Base-by-base conservation (phyloP, 2,797 vertebrate species). In the Rhinogobio ventralis region DNA sequence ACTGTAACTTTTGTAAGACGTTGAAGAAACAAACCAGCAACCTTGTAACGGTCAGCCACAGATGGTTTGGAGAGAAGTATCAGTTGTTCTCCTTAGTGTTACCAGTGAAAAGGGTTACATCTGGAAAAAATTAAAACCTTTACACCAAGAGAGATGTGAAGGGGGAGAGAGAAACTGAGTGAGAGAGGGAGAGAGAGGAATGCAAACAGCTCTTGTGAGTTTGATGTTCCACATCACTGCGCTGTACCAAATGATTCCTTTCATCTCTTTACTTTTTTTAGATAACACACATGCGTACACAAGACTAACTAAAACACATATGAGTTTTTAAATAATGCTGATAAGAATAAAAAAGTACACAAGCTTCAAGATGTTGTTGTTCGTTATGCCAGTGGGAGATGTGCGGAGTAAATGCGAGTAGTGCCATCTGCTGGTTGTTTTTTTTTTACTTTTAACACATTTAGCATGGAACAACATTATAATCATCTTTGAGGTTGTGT, bases 41-140 rank as follows among this genome's bases (percentile, higher is more conserved):
- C 67, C 66, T 17, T 77, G 46, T 23, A 79, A 49, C 33, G 57
- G 83, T 30, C 60, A 84, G 64, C 60, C 73, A 28, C 73, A 78
- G 14, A 49, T 36, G 30, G 51, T 19, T 42, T 42, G 30, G 57
- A 81, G 45, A 45, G 46, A 28, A 42, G 60, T 68, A 42, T 36
- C 17, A 28, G 15, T 20, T 49, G 68, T 55, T 46, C 57, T 45
- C 79, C 33, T 33, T 33, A 71, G 85, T 55, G 53, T 55, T 25
- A 77, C 80, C 36, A 62, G 39, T 45, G 39, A 57, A 42, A 84
- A 57, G 64, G 83, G 57, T 25, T 42, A 85, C 88, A 90, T 90
- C 79, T 90, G 89, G 87, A 88, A 87, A 79, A 46, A 62, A 88
- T 90, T 86, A 66, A 85, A 84, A 73, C 72, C 42, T 81, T 66